Evolutionary conservation across 2,113 vertebrate species (phyloP).

Genomic region (Drymodes brunneopygia): DNA sequence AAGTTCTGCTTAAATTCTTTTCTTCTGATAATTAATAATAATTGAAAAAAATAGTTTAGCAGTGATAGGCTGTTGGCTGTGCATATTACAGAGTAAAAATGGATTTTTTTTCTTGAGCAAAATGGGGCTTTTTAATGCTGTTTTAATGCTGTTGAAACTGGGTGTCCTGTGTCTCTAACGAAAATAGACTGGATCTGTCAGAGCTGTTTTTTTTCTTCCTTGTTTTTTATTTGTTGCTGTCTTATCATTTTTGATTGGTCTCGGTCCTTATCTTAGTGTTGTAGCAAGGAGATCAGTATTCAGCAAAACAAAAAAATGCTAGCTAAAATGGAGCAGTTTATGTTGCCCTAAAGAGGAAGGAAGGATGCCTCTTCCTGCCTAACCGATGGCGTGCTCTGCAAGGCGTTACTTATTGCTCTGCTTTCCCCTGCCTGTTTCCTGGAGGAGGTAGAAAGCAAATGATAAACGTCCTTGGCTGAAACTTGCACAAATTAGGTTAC

Average conservation of each 20-base stretch:
- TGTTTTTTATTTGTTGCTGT: neutral
- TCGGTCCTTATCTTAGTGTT: neutral
- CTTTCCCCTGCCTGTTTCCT: conserved; percentile 53
- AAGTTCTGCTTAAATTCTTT: neutral
- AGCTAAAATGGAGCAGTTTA: neutral
- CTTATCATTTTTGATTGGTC: neutral
- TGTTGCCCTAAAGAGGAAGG: conserved; percentile 41
- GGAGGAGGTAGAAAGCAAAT: conserved; percentile 45
- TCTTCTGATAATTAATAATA: neutral
- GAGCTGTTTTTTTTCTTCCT: neutral
- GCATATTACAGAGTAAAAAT: neutral
- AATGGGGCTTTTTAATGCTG: neutral
- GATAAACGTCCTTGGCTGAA: conserved; percentile 35
- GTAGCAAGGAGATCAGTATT: neutral
- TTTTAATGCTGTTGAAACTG: neutral
- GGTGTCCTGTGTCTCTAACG: neutral
- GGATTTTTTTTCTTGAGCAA: neutral
- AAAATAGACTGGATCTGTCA: neutral
- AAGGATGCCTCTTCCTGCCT: conserved; percentile 63
- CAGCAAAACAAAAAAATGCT: neutral
- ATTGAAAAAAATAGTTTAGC: neutral
- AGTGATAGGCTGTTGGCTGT: fast-evolving
- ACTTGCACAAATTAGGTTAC: conserved; percentile 7
- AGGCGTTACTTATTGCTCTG: conserved; percentile 24
- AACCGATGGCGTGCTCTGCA: neutral